Evolutionary conservation across 2,113 vertebrate species (phyloP).

Genomic region (Arenaria interpres): DNA sequence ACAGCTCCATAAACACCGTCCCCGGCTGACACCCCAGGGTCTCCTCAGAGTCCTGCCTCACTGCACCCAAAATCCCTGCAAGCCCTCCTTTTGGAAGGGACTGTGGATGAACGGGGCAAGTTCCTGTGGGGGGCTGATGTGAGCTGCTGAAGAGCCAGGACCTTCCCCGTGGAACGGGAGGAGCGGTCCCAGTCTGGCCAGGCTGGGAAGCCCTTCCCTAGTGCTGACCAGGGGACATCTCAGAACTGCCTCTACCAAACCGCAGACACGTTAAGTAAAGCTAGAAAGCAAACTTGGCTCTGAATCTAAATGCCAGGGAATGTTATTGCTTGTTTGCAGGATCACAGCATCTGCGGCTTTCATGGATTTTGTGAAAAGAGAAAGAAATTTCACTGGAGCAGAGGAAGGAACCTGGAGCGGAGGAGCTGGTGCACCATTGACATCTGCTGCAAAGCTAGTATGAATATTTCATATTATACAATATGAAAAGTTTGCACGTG

Average conservation of each 20-base stretch:
- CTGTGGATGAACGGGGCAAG: background rate
- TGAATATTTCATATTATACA: slow-evolving; percentile 35
- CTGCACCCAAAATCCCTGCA: background rate
- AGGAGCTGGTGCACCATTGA: slow-evolving; percentile 11
- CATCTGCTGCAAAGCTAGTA: slow-evolving; percentile 41
- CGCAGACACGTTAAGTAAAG: background rate
- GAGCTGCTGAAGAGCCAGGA: background rate
- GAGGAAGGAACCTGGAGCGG: background rate
- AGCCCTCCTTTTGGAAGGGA: background rate
- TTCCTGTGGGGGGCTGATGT: fast-evolving
- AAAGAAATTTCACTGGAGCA: background rate
- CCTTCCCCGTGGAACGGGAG: background rate
- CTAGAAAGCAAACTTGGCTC: background rate
- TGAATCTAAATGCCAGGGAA: background rate
- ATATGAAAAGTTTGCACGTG: slow-evolving; percentile 9
- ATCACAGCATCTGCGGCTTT: slow-evolving; percentile 12
- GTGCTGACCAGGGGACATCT: background rate
- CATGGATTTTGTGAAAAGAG: background rate
- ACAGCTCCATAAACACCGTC: fast-evolving
- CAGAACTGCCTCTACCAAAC: background rate
- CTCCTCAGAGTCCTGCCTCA: background rate
- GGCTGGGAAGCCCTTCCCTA: background rate
- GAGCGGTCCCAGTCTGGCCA: background rate
- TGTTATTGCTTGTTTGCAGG: background rate
- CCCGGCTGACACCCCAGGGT: background rate